Percentiles rank a stretch among this genome's conserved stretches.
Evolutionary conservation across 2,888 invertebrate genomes (phyloP).

Genomic region (Metopia argyrocephala): DNA sequence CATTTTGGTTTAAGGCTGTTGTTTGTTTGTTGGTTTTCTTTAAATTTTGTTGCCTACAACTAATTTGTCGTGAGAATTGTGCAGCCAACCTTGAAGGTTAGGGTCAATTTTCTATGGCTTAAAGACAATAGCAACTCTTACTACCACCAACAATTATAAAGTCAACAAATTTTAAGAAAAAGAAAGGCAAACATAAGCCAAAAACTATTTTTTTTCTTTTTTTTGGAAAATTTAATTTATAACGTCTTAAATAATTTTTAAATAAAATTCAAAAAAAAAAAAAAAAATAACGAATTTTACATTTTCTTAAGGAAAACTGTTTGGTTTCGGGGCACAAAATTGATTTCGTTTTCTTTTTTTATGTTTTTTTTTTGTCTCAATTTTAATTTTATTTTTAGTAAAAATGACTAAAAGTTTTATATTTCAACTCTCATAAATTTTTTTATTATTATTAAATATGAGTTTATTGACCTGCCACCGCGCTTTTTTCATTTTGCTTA

Average conservation of each 20-base stretch:
- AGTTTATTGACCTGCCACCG: slow-evolving; percentile 32
- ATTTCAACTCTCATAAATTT: neutral
- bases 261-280: slow-evolving; percentile 4
- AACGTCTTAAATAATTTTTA: too few relatives aligned
- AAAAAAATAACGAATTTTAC: slow-evolving; percentile 38
- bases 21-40: slow-evolving; percentile 15
- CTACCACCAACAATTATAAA: neutral
- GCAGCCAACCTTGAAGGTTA: slow-evolving; percentile 64
- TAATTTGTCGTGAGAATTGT: slow-evolving; percentile 65
- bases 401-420: slow-evolving; percentile 34
- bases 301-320: slow-evolving; percentile 4
- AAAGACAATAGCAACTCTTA: slow-evolving; percentile 16
- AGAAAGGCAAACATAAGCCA: neutral
- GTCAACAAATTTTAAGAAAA: slow-evolving; percentile 12
- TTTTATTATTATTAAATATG: slow-evolving; percentile 1
- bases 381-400: neutral
- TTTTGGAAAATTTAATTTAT: neutral
- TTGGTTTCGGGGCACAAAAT: slow-evolving; percentile 10
- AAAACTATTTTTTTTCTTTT: neutral
- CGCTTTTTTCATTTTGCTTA: too few relatives aligned
- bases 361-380: slow-evolving; percentile 1
- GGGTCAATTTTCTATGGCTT: slow-evolving; percentile 60
- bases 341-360: slow-evolving; percentile 44
- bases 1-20: slow-evolving; percentile 35
- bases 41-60: neutral